Percentiles rank a stretch among this genome's conserved stretches.
phyloP scores from a whole-genome alignment of 2,888 invertebrate genomes.

The Bimastos eiseni region DNA sequence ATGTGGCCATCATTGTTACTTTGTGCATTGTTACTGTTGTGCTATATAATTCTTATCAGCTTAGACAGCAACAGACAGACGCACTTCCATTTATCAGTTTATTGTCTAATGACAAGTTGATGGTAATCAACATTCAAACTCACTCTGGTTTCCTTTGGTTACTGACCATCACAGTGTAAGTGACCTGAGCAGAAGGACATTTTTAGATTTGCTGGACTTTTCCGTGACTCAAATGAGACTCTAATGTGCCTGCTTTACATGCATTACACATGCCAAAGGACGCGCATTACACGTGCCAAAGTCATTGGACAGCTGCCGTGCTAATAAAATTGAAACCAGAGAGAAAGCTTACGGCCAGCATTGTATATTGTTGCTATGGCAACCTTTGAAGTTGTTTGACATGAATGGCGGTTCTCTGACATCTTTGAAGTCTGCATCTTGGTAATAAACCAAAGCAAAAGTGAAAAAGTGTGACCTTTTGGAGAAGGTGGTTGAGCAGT shows the following conservation, averaged over 20 bases:
- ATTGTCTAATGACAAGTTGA: not conserved
- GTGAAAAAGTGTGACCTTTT: not conserved
- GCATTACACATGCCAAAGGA: not conserved
- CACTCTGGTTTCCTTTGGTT: not conserved
- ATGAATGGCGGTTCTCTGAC: not conserved
- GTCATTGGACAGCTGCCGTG: not conserved
- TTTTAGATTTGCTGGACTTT: not conserved
- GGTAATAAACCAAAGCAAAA: not conserved
- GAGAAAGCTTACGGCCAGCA: not conserved
- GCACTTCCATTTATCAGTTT: not conserved
- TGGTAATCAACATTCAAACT: not conserved
- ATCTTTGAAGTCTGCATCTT: not conserved
- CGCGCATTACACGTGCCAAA: not conserved
- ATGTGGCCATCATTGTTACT: not conserved
- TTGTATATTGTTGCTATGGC: not conserved
- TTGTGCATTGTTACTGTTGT: not conserved
- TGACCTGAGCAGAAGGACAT: not conserved
- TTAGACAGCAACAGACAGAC: too few relatives aligned
- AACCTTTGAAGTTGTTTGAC: constrained; percentile 1
- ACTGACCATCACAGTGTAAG: not conserved
- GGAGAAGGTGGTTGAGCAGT: not conserved
- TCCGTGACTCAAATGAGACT: not conserved
- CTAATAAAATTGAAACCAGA: not conserved
- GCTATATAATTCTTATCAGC: not conserved
- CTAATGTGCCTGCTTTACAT: not conserved